Percentiles rank a stretch among this genome's conserved stretches.
Conservation (phyloP, 2,888 invertebrate species). For the Euzophera pinguis region DNA sequence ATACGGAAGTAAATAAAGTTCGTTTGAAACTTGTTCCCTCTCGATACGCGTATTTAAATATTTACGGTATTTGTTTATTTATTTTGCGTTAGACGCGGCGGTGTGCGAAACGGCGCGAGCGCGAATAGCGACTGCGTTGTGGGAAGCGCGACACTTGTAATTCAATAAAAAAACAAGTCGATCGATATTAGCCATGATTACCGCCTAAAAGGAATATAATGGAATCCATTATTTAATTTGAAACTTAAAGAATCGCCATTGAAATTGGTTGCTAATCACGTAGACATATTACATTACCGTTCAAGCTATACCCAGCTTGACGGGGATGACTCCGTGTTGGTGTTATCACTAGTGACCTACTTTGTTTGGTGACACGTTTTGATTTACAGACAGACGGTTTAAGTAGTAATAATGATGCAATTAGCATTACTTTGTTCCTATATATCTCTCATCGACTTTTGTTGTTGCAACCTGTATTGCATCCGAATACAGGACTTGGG, state of each 20-base stretch:
- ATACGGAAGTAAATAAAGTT: background rate
- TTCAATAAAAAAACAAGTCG: constrained; percentile 19
- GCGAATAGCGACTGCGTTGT: constrained; percentile 32
- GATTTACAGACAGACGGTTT: background rate
- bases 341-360: constrained; percentile 2
- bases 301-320: background rate
- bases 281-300: background rate
- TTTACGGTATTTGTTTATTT: constrained; percentile 4
- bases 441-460: background rate
- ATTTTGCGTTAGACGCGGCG: constrained; percentile 16
- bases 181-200: constrained; percentile 23
- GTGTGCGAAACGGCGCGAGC: constrained; percentile 36
- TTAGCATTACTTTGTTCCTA: background rate
- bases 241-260: background rate
- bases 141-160: background rate
- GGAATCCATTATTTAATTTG: background rate
- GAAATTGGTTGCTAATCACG: background rate
- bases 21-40: background rate
- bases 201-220: background rate
- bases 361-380: background rate
- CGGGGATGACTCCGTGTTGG: background rate
- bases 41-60: background rate
- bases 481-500: too few species aligned
- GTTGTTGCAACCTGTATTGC: too few species aligned
- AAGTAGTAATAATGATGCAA: background rate